Base-by-base conservation (phyloP, 1,140 invertebrate species). In the Anastatus disparis region DNA sequence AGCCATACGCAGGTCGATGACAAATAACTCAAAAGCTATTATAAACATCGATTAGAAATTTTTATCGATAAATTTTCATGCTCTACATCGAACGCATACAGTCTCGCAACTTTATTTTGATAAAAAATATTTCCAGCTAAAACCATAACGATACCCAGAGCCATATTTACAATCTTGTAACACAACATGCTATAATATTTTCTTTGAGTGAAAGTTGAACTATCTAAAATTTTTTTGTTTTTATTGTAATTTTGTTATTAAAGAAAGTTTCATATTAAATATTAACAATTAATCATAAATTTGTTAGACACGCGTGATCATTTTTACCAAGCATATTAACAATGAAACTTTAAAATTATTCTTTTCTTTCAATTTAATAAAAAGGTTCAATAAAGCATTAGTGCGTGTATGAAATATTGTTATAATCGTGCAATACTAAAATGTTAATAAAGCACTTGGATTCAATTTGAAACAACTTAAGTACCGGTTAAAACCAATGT, bases 21-120 rank as follows among this genome's bases (percentile, higher is more conserved):
- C n/a, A n/a, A n/a, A n/a, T n/a, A n/a, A n/a, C n/a, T n/a, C n/a
- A n/a, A n/a, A n/a, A n/a, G n/a, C n/a, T n/a, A n/a, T n/a, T n/a
- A n/a, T n/a, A n/a, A n/a, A 59, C 26, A 7, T 40, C 27, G 27
- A 59, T 59, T 58, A 44, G 38, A 59, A 59, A 44, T 42, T 42
- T 24, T 13, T 44, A n/a, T n/a, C n/a, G 17, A 31, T 17, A n/a
- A 56, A 56, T n/a, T 56, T 35, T 35, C 29, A n/a, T 56, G 9
- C n/a, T 10, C 53, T n/a, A 20, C 29, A 35, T 10, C 27, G 35
- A 8, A 38, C 2, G 13, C n/a, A 58, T 17, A 42, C 10, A 10
- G 8, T 40, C 12, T 17, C n/a, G 35, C 9, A 46, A 62, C 42
- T 26, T 62, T 10, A 29, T 46, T 46, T 62, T 48, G 3, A 1